phyloP scores from a whole-genome alignment of 2,797 vertebrate species.

The Artibeus jamaicensis region DNA sequence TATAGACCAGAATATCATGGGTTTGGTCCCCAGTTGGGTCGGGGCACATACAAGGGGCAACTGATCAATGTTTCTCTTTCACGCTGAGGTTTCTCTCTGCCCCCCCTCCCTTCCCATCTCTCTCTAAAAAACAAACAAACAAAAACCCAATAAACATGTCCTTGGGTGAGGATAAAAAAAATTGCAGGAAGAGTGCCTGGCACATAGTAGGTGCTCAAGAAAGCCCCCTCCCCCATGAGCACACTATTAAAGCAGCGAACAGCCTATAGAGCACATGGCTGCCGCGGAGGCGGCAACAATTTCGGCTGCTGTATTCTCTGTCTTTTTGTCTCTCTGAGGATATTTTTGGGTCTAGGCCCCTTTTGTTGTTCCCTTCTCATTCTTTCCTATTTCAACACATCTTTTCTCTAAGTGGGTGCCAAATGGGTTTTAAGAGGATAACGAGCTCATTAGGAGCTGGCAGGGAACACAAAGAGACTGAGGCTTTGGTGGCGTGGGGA shows the following conservation, averaged over 20 bases:
- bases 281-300: neutral
- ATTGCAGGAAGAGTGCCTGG: neutral
- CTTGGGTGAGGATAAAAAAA: neutral
- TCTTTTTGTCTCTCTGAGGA: neutral
- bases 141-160: neutral
- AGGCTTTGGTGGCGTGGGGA: neutral
- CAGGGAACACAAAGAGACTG: neutral
- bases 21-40: neutral
- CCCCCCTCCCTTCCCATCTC: neutral
- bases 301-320: neutral
- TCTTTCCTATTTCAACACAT: conserved; percentile 27
- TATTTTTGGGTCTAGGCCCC: conserved; percentile 29
- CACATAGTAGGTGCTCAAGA: neutral
- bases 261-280: neutral
- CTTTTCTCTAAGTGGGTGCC: conserved; percentile 46
- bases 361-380: neutral
- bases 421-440: conserved; percentile 52
- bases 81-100: neutral
- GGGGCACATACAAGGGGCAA: neutral
- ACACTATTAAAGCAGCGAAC: fast-evolving
- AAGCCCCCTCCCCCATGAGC: neutral
- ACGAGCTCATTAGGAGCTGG: conserved; percentile 45
- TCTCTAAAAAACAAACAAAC: neutral
- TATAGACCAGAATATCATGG: neutral
- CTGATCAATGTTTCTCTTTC: neutral